Conservation (phyloP, 2,888 invertebrate species). For the Acanthosepion esculentum region DNA sequence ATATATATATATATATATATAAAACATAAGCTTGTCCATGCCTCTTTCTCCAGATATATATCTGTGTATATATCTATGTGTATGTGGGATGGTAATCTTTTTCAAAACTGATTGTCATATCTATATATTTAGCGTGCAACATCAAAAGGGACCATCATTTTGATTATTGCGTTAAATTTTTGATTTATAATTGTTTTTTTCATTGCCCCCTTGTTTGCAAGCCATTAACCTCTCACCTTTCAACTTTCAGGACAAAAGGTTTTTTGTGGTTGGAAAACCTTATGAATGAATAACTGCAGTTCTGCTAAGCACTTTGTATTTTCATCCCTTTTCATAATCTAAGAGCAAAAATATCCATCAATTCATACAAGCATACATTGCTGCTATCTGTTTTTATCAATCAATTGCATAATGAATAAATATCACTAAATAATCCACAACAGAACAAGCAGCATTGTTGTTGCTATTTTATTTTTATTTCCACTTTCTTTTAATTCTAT, state of each 20-base stretch:
- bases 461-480: background rate
- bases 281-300: no score
- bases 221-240: background rate
- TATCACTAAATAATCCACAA: background rate
- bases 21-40: no score
- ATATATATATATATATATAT: no score
- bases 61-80: no score
- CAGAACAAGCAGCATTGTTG: background rate
- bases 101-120: background rate
- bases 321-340: background rate
- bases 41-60: no score
- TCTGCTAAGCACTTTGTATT: background rate
- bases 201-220: background rate
- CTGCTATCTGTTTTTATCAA: background rate
- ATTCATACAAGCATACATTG: background rate
- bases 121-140: background rate
- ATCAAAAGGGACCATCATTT: background rate
- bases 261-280: background rate
- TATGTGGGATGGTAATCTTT: no score
- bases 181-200: background rate
- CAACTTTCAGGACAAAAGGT: background rate
- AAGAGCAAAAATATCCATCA: background rate
- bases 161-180: background rate
- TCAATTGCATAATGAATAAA: background rate
- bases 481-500: background rate